Evolutionary conservation across 2,888 invertebrate species (phyloP).

Genomic region (Tethea ocularis): DNA sequence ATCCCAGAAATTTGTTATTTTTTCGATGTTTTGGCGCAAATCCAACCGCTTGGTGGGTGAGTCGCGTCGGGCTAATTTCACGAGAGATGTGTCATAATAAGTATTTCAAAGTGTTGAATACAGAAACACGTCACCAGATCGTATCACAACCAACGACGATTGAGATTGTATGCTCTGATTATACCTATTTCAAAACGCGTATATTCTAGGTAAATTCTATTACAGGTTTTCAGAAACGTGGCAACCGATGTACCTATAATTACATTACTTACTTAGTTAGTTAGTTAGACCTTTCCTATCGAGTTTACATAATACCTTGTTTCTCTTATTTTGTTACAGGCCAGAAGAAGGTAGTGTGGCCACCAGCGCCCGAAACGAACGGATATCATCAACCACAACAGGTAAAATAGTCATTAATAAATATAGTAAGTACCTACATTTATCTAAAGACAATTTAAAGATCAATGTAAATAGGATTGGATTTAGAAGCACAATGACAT

Average conservation of each 20-base stretch:
- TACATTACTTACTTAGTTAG: too few relatives aligned
- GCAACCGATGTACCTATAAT: too few relatives aligned
- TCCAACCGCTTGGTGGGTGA: conserved; percentile 70
- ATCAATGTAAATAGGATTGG: conserved; percentile 43
- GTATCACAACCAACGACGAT: conserved; percentile 39
- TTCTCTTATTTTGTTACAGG: conserved; percentile 82
- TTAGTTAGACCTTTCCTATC: background rate
- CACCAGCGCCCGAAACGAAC: conserved; percentile 89
- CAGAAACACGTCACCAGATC: conserved; percentile 52
- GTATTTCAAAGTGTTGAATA: conserved; percentile 60
- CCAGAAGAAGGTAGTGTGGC: conserved; percentile 94
- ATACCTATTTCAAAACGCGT: conserved; percentile 28
- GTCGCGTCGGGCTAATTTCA: conserved; percentile 73
- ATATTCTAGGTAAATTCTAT: conserved; percentile 18
- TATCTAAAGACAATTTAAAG: background rate
- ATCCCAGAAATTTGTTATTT: conserved; percentile 53
- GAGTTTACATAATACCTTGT: conserved; percentile 15
- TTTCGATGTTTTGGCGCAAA: conserved; percentile 63
- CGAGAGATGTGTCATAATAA: conserved; percentile 76
- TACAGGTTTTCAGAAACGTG: background rate
- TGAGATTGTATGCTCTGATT: conserved; percentile 47
- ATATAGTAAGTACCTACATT: conserved; percentile 1
- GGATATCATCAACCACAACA: conserved; percentile 85
- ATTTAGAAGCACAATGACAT: conserved; percentile 46
- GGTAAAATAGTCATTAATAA: conserved; percentile 67